Evolutionary conservation across 35 echinoderm and acorn worm genomes (phyloP), one percentile per base, ranked within the genome.

Genomic region (Diadema setosum): DNA sequence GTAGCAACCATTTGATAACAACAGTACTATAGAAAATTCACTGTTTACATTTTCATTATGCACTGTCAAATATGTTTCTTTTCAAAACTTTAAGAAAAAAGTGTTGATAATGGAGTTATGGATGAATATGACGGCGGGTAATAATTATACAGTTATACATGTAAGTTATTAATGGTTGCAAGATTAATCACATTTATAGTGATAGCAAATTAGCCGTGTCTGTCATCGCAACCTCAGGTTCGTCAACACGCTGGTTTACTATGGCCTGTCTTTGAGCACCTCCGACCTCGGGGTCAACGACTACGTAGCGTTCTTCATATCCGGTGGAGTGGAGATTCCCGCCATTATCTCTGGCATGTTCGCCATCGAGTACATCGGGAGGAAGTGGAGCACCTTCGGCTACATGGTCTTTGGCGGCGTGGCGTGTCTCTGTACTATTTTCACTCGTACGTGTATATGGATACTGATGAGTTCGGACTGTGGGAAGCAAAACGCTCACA

Each of bases 231-330:
- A n/a, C n/a, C n/a, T n/a, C n/a, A 91, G 90, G 90, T 86, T 85
- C 31, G 83, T 86, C 17, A 91, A 85, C 70, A 91, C 61, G 41
- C 41, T 91, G 65, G 90, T 91, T 16, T 91, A 91, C 48, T 91
- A 91, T 44, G 90, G 83, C 26, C 70, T 91, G 18, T 91, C 90
- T 0, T 34, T 91, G 21, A 86, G 73, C 16, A 85, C 83, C 21
- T 65, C 90, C 4, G 82, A 85, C 20, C 39, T 91, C 0, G 90
- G 82, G 6, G 45, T 63, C 14, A 76, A 85, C 31, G 82, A 86
- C 35, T 91, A 91, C 39, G 33, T 91, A 0, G 69, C 82, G 31
- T 85, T 86, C 70, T 91, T 91, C 49, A 86, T 91, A 21, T 91
- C 90, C 20, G 90, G 82, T 26, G 82, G 65, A 18, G 70, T 91